Evolutionary conservation across 2,888 invertebrate genomes (phyloP), one percentile per base, ranked within the genome.

Genomic region (Campaea margaritaria): DNA sequence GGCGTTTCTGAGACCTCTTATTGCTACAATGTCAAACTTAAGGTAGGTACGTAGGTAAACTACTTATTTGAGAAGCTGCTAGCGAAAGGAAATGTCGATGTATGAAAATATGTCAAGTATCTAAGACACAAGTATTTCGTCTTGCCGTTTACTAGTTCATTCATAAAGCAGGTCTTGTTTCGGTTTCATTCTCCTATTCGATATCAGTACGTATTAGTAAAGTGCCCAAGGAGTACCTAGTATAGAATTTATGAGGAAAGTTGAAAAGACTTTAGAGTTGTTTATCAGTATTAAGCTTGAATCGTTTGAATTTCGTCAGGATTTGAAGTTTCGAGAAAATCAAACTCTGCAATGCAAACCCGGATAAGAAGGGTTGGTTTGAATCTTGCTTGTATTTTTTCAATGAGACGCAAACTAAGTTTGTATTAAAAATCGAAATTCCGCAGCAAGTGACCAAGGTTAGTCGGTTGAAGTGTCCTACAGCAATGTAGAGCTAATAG

Each of bases 1-100:
- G 62, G 64, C 61, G 58, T 59, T 42, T 59, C 45, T 49, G 57
- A 63, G 51, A 59, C 31, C 21, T 58, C 49, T 53, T 28, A 14
- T 42, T 60, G 14, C 46, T 60, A 60, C 46, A 43, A 21, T 48
- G 43, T 55, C 43, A 43, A 55, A 47, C 55, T 55, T 47, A 46
- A 13, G 2, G 31, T 7, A 45, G 42, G 42, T 50, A 13, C 0
- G 9, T 31, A 45, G 42, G 45, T 50, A 47, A 51, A 27, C 43
- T 51, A 53, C 36, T 43, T 47, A 61, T 50, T 53, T 47, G 42
- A 56, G 34, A 56, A 61, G 55, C 60, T 55, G 55, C 60, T 43
- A 45, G 44, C 44, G 44, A 54, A 51, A 56, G 31, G 55, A 60
- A 51, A 60, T 36, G 51, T 51, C 46, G 21, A 60, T 43, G 54